Percentiles rank a stretch among this genome's conserved stretches.
These are phyloP conservation scores for Buceros bicornis DNA, from an alignment of 2,797 vertebrate genomes.

Conservation along the genomic window DNA sequence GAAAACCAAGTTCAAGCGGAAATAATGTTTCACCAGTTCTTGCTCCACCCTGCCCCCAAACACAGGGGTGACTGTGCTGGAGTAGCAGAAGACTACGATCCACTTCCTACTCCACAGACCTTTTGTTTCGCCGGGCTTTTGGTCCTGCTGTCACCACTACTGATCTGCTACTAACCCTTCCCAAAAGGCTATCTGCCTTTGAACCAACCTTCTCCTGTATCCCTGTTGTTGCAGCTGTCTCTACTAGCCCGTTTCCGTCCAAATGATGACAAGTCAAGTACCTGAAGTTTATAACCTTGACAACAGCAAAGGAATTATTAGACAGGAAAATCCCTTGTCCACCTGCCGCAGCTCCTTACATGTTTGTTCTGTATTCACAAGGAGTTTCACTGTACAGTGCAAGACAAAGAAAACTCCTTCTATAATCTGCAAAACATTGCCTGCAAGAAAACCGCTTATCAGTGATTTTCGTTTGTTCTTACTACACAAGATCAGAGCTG, in stretches of 20 bases:
- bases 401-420: neutral
- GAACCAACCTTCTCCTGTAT: neutral
- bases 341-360: neutral
- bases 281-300: neutral
- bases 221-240: neutral
- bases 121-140: neutral
- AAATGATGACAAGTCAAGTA: neutral
- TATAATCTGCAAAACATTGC: neutral
- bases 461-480: neutral
- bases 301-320: neutral
- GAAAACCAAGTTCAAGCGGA: neutral
- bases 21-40: neutral
- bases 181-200: neutral
- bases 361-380: neutral
- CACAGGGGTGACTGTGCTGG: neutral
- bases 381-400: neutral
- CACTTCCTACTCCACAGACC: neutral
- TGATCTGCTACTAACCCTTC: neutral
- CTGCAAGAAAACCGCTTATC: neutral
- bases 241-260: neutral
- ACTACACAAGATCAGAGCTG: neutral
- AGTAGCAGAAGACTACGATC: neutral
- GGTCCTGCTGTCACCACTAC: accelerated
- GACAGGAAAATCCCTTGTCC: neutral
- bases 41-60: neutral